These are phyloP conservation scores for Aphyosemion australe DNA, from an alignment of 2,113 vertebrate genomes.

Conservation along the genomic window DNA sequence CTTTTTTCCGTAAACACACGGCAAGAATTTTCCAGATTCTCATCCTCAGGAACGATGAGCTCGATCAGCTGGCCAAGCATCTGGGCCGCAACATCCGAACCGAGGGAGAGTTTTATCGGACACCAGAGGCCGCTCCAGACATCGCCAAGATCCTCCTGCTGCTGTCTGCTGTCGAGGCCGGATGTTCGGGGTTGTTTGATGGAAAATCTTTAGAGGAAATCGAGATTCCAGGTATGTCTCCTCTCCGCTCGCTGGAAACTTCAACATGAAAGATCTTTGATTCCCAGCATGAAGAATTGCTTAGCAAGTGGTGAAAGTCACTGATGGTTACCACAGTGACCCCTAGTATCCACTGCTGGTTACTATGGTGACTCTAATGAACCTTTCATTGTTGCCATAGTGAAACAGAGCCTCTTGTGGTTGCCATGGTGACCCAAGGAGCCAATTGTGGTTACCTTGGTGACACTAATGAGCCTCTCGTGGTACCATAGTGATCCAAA, in stretches of 20 bases:
- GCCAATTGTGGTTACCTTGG: too few species aligned
- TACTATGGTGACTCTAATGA: too few species aligned
- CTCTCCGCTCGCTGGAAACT: not conserved
- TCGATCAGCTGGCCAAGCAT: conserved; percentile 35
- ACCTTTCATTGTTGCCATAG: too few species aligned
- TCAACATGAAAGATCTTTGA: not conserved
- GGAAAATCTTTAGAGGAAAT: conserved; percentile 68
- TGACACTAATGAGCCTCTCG: too few species aligned
- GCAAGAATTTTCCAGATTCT: conserved; percentile 56
- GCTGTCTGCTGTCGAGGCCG: conserved; percentile 44
- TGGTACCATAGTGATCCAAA: too few species aligned
- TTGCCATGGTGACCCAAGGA: too few species aligned
- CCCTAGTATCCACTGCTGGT: too few species aligned
- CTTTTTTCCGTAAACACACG: conserved; percentile 23
- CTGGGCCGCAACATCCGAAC: conserved; percentile 49
- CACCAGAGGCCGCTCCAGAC: conserved; percentile 44
- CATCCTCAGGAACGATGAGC: conserved; percentile 36
- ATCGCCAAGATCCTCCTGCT: conserved; percentile 58
- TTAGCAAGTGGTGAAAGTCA: too few species aligned
- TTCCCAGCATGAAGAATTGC: too few species aligned
- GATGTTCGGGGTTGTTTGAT: conserved; percentile 23
- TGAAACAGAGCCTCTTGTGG: too few species aligned
- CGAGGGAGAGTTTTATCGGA: conserved; percentile 47
- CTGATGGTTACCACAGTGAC: too few species aligned
- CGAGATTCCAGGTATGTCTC: conserved; percentile 53